Percentiles rank a stretch among this genome's conserved stretches.
phyloP scores from a whole-genome alignment of 2,113 vertebrate species.

The Pipra filicauda region DNA sequence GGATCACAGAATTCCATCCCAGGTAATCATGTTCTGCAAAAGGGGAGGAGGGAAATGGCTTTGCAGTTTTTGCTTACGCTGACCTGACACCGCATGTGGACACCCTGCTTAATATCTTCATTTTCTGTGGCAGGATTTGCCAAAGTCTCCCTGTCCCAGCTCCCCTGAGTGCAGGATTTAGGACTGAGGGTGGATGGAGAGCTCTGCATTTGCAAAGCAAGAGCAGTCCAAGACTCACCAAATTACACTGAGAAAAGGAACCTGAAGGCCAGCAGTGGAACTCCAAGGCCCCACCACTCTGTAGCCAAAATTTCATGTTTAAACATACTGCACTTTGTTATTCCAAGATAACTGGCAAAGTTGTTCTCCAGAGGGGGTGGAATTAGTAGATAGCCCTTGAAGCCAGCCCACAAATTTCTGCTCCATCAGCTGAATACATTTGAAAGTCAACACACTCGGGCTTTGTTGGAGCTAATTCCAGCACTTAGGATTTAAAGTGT shows the following conservation, averaged over 20 bases:
- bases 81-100: rapidly evolving
- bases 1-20: neutral
- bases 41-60: neutral
- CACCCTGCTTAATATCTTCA: neutral
- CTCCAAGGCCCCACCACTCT: rapidly evolving
- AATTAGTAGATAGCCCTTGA: neutral
- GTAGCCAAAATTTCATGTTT: neutral
- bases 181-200: neutral
- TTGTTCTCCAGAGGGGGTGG: neutral
- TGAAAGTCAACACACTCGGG: slow-evolving; percentile 42
- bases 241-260: neutral
- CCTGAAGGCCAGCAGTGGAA: neutral
- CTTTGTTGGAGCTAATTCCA: slow-evolving; percentile 58
- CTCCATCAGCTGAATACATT: slow-evolving; percentile 17
- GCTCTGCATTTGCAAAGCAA: neutral
- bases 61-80: neutral
- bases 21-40: neutral
- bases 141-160: neutral
- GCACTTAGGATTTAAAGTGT: slow-evolving; percentile 40
- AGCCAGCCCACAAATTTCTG: neutral
- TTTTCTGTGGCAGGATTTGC: neutral
- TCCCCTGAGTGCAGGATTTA: neutral
- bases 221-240: neutral
- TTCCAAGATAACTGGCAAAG: neutral
- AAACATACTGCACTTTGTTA: neutral